Base-by-base conservation (phyloP, 2,888 invertebrate species). In the Julus scandinavius region DNA sequence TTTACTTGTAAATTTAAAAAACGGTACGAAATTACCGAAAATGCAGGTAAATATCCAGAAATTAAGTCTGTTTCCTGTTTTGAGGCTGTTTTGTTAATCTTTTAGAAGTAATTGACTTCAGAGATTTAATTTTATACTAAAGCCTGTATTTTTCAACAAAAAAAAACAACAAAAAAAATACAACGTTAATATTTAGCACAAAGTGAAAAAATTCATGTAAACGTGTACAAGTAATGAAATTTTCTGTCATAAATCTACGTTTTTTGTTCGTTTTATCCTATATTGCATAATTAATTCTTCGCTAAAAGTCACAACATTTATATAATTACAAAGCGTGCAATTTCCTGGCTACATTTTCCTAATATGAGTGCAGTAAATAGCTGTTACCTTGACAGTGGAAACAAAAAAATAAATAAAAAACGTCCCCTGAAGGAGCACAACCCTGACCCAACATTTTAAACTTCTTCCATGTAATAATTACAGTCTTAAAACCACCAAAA, bases 321-420 rank as follows among this genome's bases (percentile, higher is more conserved):
- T 72, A 29, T 72, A 72, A 72, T 72, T 72, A 72, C 72, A 72
- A 7, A 72, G 72, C 29, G 20, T 6, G 72, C 20, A 29, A 72
- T 72, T 72, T 72, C 72, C 72, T 72, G 9, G 72, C 20, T 29
- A 29, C 29, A 72, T 72, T 72, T 20, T 72, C 29, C 72, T 72
- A 72, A 72, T n/a, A n/a, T 72, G 72, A 72, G 72, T 72, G 72
- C 29, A 29, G 72, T 72, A 72, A 72, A 29, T 72, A 72, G 72
- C 7, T 29, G 72, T 72, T 72, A 72, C 72, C 72, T 72, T 72
- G 72, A 72, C 72, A 72, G 72, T 5, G 72, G 17, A 72, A 29
- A 2, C 20, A 29, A 72, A 72, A 72, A 29, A 29, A 29, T 7
- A 72, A 20, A 1, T n/a, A 58, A 72, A 2, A 0, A 17, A 9